Percentiles rank a stretch among this genome's conserved stretches.
phyloP scores from a whole-genome alignment of 1,140 invertebrate species.

The Agrypnia vestita region DNA sequence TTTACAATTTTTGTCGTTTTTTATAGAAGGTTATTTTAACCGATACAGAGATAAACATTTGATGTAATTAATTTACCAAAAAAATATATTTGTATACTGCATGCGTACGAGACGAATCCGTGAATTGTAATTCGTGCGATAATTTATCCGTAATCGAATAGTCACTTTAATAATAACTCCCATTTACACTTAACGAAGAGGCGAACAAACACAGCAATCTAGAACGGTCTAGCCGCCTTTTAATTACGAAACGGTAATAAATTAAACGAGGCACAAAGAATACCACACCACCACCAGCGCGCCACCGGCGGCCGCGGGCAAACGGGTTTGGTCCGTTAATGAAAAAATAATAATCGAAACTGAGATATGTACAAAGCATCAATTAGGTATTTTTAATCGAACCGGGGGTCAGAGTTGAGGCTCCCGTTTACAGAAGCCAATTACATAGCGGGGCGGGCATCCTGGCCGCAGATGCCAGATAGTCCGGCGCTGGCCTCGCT shows the following conservation, averaged over 20 bases:
- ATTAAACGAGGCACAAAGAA: conserved; percentile 44
- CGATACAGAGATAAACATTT: not conserved
- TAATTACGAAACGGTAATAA: conserved; percentile 54
- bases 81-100: not conserved
- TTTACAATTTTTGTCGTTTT: too few species aligned
- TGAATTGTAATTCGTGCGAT: conserved; percentile 26
- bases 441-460: conserved; percentile 39
- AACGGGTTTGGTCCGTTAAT: conserved; percentile 48
- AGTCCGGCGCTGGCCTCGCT: too few species aligned
- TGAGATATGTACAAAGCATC: conserved; percentile 48
- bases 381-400: conserved; percentile 57
- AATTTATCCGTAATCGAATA: conserved; percentile 49
- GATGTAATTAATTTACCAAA: not conserved
- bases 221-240: conserved; percentile 51
- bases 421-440: conserved; percentile 60
- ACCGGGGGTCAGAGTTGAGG: conserved; percentile 57
- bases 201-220: conserved; percentile 44
- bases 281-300: conserved; percentile 16
- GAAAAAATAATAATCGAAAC: conserved; percentile 56
- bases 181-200: conserved; percentile 48
- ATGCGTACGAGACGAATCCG: not conserved
- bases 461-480: not conserved
- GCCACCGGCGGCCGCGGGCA: conserved; percentile 10
- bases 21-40: too few species aligned
- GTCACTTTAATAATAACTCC: conserved; percentile 43